Evolutionary conservation across 2,113 vertebrate genomes (phyloP), one percentile per base, ranked within the genome.

Genomic region (Eurypyga helias): DNA sequence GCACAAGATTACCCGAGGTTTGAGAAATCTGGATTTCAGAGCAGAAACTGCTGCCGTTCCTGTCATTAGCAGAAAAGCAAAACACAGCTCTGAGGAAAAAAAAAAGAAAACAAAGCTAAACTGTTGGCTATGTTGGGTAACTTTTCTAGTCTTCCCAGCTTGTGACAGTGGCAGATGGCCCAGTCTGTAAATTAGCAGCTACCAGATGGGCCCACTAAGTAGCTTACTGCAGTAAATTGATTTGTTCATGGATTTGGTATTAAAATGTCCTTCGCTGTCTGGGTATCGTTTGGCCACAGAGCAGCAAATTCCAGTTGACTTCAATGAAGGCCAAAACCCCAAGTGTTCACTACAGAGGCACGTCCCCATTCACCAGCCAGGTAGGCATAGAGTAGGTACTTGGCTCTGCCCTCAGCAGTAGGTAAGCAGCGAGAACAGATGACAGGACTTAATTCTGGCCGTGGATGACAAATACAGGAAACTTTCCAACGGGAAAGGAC

Each of bases 171-270:
- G 97, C 97, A 97, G 96, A 97, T 97, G 96, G 97, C 95, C 95
- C 90, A 91, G 91, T 87, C 89, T 94, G 94, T 82, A 96, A 97
- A 97, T 97, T 96, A 95, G 96, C 94, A 87, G 84, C 95, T 87
- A 97, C 92, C 97, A 97, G 96, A 95, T 97, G 97, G 96, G 90
- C 81, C 91, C 92, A 80, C 78, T 97, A 97, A 97, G 97, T 95
- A 97, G 97, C 94, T 97, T 97, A 95, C 90, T 95, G 83, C 89
- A 91, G 77, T 94, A 97, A 97, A 97, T 96, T 96, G 92, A 97
- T 97, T 97, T 96, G 94, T 65, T 95, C 41, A 0, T 97, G 89
- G 92, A 93, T 95, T 95, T 96, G 89, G 90, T 97, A 95, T 95
- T 95, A 95, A 97, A 96, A 94, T 43, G 83, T 61, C 92, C 95